These are phyloP conservation scores for Stichodactyla helianthus DNA, from an alignment of 64 coral and sea anemone species.

Conservation along the genomic window DNA sequence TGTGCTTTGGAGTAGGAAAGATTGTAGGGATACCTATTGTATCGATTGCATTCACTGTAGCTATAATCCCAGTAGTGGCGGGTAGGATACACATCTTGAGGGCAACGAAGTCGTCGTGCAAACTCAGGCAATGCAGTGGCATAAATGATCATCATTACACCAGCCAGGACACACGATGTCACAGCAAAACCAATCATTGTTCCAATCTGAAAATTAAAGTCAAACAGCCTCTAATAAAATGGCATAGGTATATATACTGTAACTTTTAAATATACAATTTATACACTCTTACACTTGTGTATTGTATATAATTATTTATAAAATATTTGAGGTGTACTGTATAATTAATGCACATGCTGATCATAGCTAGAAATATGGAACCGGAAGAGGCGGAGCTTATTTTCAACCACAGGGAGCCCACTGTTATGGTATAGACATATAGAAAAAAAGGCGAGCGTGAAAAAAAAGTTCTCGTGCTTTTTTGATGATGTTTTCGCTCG, in stretches of 20 bases:
- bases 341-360: neutral
- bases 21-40: neutral
- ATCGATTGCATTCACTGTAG: neutral
- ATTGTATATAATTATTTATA: neutral
- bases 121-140: slow-evolving; percentile 32
- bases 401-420: too few relatives aligned
- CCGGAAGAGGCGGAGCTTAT: too few relatives aligned
- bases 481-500: too few relatives aligned
- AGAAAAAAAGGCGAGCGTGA: too few relatives aligned
- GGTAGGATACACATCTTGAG: too few relatives aligned
- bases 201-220: slow-evolving; percentile 60
- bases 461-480: too few relatives aligned
- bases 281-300: too few relatives aligned
- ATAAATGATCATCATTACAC: slow-evolving; percentile 65
- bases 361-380: too few relatives aligned
- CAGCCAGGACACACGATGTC: slow-evolving; percentile 52
- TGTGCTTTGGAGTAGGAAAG: neutral
- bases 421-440: too few relatives aligned
- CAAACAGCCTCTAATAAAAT: neutral
- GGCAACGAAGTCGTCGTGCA: slow-evolving; percentile 12
- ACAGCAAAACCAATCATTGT: slow-evolving; percentile 74
- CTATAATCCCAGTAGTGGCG: neutral
- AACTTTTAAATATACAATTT: too few relatives aligned
- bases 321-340: neutral
- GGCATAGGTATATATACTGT: too few relatives aligned